These are phyloP conservation scores for Elmis aenea DNA, from an alignment of 2,888 invertebrate species.

Conservation along the genomic window DNA sequence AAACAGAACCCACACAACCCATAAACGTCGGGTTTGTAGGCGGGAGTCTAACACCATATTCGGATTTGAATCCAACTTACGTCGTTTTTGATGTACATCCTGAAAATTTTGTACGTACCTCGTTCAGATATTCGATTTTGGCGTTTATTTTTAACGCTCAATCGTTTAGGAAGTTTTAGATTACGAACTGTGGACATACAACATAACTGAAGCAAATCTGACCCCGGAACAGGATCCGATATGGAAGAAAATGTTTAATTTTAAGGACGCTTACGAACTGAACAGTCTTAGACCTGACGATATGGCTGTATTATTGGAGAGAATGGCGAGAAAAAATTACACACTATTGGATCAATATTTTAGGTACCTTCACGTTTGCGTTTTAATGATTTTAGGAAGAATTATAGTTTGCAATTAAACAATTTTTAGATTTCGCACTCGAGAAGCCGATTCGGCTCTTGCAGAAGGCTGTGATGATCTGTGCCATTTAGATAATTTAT, in stretches of 20 bases:
- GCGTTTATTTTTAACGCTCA: too few species aligned
- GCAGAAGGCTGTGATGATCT: conserved; percentile 19
- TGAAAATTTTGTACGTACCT: conserved; percentile 52
- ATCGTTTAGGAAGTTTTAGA: conserved; percentile 54
- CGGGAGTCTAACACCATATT: conserved; percentile 69
- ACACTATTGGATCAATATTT: conserved; percentile 39
- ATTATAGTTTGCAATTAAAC: too few species aligned
- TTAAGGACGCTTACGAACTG: conserved; percentile 57
- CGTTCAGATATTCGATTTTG: neutral
- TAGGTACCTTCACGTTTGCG: conserved; percentile 32
- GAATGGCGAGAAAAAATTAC: conserved; percentile 43
- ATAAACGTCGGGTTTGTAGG: conserved; percentile 72
- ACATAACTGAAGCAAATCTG: conserved; percentile 66
- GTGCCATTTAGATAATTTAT: conserved; percentile 38
- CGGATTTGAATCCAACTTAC: conserved; percentile 60
- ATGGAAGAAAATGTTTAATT: conserved; percentile 71
- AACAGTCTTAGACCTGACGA: conserved; percentile 41
- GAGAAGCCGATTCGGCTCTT: conserved; percentile 20
- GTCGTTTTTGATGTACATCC: conserved; percentile 66
- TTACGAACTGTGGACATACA: conserved; percentile 68
- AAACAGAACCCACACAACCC: conserved; percentile 50
- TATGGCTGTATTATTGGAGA: conserved; percentile 40
- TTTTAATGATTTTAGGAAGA: too few species aligned
- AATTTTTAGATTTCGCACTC: conserved; percentile 6
- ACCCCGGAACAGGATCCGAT: conserved; percentile 52